Percentiles rank a stretch among this genome's conserved stretches.
Conservation (phyloP, 1,140 invertebrate genomes). For the Aphaenogaster ashmeadi region DNA sequence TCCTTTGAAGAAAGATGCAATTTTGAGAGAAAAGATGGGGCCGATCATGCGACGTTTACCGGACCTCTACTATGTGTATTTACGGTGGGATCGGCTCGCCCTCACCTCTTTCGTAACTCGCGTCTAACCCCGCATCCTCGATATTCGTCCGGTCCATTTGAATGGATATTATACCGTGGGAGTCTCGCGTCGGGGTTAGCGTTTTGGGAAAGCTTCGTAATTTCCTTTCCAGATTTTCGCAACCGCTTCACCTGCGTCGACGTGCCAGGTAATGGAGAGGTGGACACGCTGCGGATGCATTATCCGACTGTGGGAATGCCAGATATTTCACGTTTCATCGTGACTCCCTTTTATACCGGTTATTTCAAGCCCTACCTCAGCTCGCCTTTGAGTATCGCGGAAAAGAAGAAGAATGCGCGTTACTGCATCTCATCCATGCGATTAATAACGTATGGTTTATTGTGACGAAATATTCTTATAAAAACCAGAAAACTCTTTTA, state of each 20-base stretch:
- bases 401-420: neutral
- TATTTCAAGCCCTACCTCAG: neutral
- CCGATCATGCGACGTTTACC: constrained; percentile 52
- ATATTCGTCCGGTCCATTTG: constrained; percentile 49
- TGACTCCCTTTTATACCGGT: constrained; percentile 18
- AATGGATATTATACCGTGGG: constrained; percentile 73
- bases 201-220: constrained; percentile 65
- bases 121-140: constrained; percentile 4
- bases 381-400: neutral
- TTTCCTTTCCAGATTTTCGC: constrained; percentile 64
- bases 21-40: constrained; percentile 52
- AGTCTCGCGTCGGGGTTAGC: constrained; percentile 54
- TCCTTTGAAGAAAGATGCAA: constrained; percentile 62
- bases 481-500: too few relatives aligned
- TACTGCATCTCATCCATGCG: neutral
- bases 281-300: constrained; percentile 53
- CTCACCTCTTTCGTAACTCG: constrained; percentile 69
- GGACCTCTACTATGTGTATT: constrained; percentile 11
- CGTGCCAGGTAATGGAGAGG: constrained; percentile 54
- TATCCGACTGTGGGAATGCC: constrained; percentile 71
- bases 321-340: constrained; percentile 34
- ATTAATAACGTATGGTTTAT: constrained; percentile 3
- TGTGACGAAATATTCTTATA: neutral
- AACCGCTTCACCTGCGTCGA: constrained; percentile 72
- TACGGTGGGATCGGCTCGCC: constrained; percentile 65